Base-by-base conservation (phyloP, 2,888 invertebrate genomes). In the Drosophila prolongata region DNA sequence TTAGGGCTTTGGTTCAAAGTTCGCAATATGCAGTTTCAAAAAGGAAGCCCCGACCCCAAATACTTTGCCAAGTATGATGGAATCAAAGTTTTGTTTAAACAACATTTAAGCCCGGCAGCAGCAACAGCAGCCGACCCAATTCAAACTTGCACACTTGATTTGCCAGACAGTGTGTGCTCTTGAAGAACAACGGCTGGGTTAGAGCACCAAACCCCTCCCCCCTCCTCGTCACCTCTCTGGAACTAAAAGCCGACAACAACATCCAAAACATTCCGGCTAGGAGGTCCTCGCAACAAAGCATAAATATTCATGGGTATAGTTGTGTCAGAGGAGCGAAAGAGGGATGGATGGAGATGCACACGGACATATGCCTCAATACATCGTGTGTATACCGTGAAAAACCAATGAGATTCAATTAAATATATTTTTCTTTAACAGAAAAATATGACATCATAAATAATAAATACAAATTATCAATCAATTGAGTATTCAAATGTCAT, bases 131-230 rank as follows among this genome's bases (percentile, higher is more conserved):
- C 68, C 38, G 42, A 42, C 47, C 47, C 64, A 53, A 46, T 75
- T 75, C 75, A 75, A 75, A 75, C 58, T 86, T 78, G 77, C 75
- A 70, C 75, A 78, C 87, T 88, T 84, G 87, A 86, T 88, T 87
- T 82, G 76, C 68, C 68, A 59, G 71, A 66, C 83, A 43, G 40
- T 35, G 53, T 37, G 43, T 56, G 37, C 67, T 46, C 67, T 67
- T 54, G 67, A 53, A 40, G 54, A 67, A 66, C 65, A 67, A 47
- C 65, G 67, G 65, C 68, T 68, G 35, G 67, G 46, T 40, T 35
- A 34, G 19, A 19, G 19, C 34, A 16, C 35, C 49, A 9, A 24
- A 3, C 43, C 30, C 37, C 2, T 11, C 16, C 5, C 3, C 35
- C 13, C 27, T 11, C 16, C 37, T 11, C 34, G 16, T 13, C 24